phyloP scores from a whole-genome alignment of 2,888 invertebrate genomes.

The Clostera curtula region DNA sequence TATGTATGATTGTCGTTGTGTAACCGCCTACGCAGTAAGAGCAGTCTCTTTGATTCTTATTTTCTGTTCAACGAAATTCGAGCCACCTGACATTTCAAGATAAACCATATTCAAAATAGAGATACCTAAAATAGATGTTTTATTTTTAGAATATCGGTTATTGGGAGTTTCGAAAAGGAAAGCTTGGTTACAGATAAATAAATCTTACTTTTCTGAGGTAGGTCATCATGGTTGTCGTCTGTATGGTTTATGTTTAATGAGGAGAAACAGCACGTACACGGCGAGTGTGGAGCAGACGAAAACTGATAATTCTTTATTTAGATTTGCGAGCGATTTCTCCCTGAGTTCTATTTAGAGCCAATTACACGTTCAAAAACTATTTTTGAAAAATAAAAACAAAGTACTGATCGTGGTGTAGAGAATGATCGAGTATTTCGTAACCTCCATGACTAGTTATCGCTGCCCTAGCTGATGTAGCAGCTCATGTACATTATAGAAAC shows the following conservation, averaged over 20 bases:
- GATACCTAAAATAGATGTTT: neutral
- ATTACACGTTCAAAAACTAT: conserved; percentile 27
- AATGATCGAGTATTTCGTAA: no score
- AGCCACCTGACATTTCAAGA: no score
- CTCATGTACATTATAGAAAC: no score
- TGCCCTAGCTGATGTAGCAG: no score
- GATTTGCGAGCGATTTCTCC: conserved; percentile 31
- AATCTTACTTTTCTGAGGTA: conserved; percentile 48
- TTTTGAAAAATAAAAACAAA: conserved; percentile 26
- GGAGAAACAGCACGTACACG: conserved; percentile 24
- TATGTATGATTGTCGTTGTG: neutral
- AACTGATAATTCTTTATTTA: conserved; percentile 49
- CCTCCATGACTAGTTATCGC: no score
- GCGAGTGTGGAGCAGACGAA: conserved; percentile 32
- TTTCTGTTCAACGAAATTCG: no score
- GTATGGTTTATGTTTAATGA: no score
- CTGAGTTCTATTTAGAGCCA: conserved; percentile 33
- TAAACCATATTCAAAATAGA: no score
- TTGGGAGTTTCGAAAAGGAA: conserved; percentile 1
- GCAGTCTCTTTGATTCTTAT: neutral
- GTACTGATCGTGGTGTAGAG: no score
- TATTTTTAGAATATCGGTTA: conserved; percentile 1
- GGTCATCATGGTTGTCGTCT: conserved; percentile 41
- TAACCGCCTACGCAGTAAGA: neutral
- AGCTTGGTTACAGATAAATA: conserved; percentile 11